Evolutionary conservation across 1,140 invertebrate genomes (phyloP).

Genomic region (Solen grandis): DNA sequence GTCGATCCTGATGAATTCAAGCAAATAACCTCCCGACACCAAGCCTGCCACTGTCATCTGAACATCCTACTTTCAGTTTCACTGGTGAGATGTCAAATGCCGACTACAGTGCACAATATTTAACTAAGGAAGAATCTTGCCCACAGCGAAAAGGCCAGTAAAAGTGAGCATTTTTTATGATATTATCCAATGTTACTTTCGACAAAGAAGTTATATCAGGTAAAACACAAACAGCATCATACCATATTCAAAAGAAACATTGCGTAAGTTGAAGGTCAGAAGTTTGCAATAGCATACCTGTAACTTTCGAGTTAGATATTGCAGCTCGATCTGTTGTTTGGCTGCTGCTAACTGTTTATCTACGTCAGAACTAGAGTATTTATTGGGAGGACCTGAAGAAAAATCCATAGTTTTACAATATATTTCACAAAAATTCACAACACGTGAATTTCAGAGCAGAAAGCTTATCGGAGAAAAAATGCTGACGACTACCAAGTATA

Average conservation of each 20-base stretch:
- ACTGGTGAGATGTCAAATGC: no score
- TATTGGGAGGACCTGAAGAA: not conserved
- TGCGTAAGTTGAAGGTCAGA: not conserved
- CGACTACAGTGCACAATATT: no score
- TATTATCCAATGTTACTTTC: not conserved
- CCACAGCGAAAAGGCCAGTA: not conserved
- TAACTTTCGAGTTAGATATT: slow-evolving; percentile 27
- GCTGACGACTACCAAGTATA: no score
- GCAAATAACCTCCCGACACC: no score
- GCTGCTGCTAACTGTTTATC: slow-evolving; percentile 27
- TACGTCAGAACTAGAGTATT: slow-evolving; percentile 2
- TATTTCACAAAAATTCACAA: not conserved
- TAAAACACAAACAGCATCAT: not conserved
- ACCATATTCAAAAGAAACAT: not conserved
- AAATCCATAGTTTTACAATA: slow-evolving; percentile 45
- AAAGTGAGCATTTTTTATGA: not conserved
- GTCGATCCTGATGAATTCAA: no score
- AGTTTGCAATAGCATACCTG: slow-evolving; percentile 1
- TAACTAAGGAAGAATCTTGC: not conserved
- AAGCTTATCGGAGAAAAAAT: no score
- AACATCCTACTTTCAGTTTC: no score
- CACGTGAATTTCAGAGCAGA: not conserved
- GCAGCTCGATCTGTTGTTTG: slow-evolving; percentile 28
- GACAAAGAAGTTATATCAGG: no score
- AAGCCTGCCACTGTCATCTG: no score